Evolutionary conservation across 2,797 vertebrate species (phyloP), one percentile per base, ranked within the genome.

Genomic region (Mormyrops attenuatus): DNA sequence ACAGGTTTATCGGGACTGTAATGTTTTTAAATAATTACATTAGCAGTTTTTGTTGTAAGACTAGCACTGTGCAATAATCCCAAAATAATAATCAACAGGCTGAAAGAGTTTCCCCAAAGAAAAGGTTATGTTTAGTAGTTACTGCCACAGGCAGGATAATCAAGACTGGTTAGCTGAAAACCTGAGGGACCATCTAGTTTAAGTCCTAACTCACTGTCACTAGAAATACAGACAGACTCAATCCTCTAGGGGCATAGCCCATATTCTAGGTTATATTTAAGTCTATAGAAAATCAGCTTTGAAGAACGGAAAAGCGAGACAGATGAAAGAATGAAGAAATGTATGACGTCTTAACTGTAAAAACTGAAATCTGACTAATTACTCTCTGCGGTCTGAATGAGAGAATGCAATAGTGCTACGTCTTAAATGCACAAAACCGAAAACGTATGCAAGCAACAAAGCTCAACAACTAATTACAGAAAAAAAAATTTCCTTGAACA

Each of bases 231-330:
- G 73, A 20, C 73, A 80, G 73, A 44, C 38, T 80, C 2, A 80
- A 80, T 80, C 34, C 73, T 80, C 73, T 20, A 5, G 38, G 38
- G 73, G 73, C 30, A n/a, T 44, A 80, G 73, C 73, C 73, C 73
- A 80, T n/a, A 80, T 80, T 80, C 73, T 80, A 30, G 66, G 66
- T 44, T 80, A 80, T 80, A 80, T 80, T 80, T 80, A 80, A 80
- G 73, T 80, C 73, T 80, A 38, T 17, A 41, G 73, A 44, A 80
- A 80, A 44, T 38, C 73, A n/a, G 73, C 73, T 80, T 44, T 44
- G 73, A 80, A 80, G 73, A 80, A 20, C 44, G 44, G 73, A 80
- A 5, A 22, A 80, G 38, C 73, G 38, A 80, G 73, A 80, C 38
- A 80, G 38, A 80, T 80, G 73, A 80, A 80, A 80, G 38, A 73